These are phyloP conservation scores for Whitmania pigra DNA, from an alignment of 1,140 invertebrate genomes.

Conservation along the genomic window DNA sequence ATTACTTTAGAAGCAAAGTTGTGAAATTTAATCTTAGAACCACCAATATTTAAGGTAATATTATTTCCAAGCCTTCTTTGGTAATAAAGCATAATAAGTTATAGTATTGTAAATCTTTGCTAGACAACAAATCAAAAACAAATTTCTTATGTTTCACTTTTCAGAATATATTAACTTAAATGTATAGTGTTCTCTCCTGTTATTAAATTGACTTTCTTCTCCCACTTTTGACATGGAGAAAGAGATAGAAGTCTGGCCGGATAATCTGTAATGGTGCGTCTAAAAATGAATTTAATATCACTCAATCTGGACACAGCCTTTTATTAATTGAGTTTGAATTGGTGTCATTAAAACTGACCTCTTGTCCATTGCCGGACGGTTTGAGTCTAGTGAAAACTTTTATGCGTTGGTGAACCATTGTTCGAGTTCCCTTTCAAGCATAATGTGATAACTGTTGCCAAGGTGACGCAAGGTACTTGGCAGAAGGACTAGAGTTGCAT, in stretches of 20 bases:
- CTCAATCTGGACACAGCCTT: neutral
- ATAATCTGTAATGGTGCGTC: neutral
- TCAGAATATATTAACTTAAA: slow-evolving; percentile 33
- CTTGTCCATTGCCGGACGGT: slow-evolving; percentile 38
- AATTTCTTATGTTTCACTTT: no score
- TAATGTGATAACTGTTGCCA: no score
- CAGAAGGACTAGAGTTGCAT: no score
- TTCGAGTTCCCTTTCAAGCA: slow-evolving; percentile 7
- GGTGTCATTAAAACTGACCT: slow-evolving; percentile 28
- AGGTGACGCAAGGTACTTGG: no score
- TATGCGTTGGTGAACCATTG: slow-evolving; percentile 43
- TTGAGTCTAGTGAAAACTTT: slow-evolving; percentile 41
- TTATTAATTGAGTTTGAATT: no score
- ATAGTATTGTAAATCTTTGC: no score
- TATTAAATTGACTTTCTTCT: slow-evolving; percentile 40
- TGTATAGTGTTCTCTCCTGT: slow-evolving; percentile 42
- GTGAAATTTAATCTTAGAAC: no score
- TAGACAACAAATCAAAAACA: no score
- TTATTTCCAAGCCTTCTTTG: no score
- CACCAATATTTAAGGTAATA: no score
- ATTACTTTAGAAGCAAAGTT: no score
- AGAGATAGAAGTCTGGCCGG: slow-evolving; percentile 31
- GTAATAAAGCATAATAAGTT: no score
- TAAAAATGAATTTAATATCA: slow-evolving; percentile 20
- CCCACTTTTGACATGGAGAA: slow-evolving; percentile 37